Conservation (phyloP, 2,113 vertebrate species). For the Carassius auratus region DNA sequence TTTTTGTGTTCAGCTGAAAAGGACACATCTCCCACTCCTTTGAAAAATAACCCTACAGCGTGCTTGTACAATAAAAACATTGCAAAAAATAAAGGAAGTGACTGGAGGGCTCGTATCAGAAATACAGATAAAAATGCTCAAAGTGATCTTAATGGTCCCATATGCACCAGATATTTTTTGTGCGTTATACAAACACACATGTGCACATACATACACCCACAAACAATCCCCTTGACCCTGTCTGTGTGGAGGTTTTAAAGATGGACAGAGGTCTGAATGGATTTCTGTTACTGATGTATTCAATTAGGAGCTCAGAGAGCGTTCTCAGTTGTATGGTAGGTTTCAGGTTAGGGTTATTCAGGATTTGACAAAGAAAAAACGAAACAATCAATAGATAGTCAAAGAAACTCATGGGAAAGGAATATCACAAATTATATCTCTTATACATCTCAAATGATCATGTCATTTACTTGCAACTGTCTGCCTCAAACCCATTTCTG, state of each 20-base stretch:
- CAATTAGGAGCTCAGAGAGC: background rate
- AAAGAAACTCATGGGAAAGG: background rate
- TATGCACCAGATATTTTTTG: background rate
- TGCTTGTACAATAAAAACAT: background rate
- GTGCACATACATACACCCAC: background rate
- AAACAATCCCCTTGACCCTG: background rate
- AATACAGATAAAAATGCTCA: background rate
- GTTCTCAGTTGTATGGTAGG: background rate
- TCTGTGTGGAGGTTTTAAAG: background rate
- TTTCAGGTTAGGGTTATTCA: background rate
- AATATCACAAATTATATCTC: background rate
- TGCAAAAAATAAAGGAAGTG: background rate
- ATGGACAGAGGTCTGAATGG: background rate
- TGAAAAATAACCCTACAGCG: background rate
- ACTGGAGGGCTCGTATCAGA: background rate
- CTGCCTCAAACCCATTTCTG: background rate
- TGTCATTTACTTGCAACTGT: background rate
- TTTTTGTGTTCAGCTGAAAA: slow-evolving; percentile 40
- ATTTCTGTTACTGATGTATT: background rate
- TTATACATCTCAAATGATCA: background rate
- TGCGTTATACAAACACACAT: background rate
- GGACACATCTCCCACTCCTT: background rate
- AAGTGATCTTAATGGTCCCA: background rate
- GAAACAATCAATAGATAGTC: background rate
- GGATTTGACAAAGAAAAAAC: background rate